Percentiles rank a stretch among this genome's conserved stretches.
These are phyloP conservation scores for Margarornis squamiger DNA, from an alignment of 2,797 vertebrate species.

Conservation along the genomic window DNA sequence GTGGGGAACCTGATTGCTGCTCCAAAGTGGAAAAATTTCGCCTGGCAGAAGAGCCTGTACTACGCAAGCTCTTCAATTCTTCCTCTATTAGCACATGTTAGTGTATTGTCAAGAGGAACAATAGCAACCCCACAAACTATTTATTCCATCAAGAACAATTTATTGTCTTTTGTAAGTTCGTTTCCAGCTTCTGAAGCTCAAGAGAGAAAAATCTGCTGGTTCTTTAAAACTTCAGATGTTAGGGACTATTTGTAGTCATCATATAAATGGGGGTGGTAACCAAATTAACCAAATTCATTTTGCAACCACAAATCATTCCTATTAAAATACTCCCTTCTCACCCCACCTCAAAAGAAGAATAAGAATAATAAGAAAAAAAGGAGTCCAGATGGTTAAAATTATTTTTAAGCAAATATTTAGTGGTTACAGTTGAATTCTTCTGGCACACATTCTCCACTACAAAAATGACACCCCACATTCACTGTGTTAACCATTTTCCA, in stretches of 20 bases:
- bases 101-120: constrained; percentile 64
- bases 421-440: constrained; percentile 78
- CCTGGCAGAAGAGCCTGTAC: constrained; percentile 43
- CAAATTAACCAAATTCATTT: constrained; percentile 74
- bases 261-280: constrained; percentile 72
- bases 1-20: constrained; percentile 16
- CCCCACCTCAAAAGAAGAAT: constrained; percentile 71
- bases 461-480: constrained; percentile 73
- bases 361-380: constrained; percentile 68
- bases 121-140: constrained; percentile 66
- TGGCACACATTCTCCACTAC: constrained; percentile 74
- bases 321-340: constrained; percentile 69
- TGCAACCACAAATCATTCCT: constrained; percentile 73
- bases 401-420: constrained; percentile 80
- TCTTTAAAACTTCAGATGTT: constrained; percentile 73
- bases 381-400: constrained; percentile 82
- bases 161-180: constrained; percentile 63
- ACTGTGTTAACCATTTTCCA: constrained; percentile 78
- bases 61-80: constrained; percentile 66
- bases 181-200: constrained; percentile 68
- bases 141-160: constrained; percentile 67
- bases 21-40: constrained; percentile 56
- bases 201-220: constrained; percentile 60
- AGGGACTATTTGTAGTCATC: constrained; percentile 70
- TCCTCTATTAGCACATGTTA: constrained; percentile 66